Conservation (phyloP, 2,888 invertebrate genomes). For the Nomada flava region DNA sequence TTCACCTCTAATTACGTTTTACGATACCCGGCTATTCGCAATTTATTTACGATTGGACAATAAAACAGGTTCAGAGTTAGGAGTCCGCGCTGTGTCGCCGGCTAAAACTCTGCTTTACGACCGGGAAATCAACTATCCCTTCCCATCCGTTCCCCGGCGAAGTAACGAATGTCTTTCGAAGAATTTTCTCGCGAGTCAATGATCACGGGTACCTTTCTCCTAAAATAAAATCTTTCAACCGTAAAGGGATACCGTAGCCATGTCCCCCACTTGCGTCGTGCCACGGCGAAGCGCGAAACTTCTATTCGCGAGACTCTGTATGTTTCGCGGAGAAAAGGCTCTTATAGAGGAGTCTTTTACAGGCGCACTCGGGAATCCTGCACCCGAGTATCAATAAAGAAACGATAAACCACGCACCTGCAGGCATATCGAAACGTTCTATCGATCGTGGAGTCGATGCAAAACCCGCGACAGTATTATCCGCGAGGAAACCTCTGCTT, state of each 20-base stretch:
- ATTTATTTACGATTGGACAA: background rate
- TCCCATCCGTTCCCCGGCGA: no score
- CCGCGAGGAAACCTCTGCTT: background rate
- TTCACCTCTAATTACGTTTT: constrained; percentile 11
- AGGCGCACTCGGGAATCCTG: background rate
- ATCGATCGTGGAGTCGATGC: constrained; percentile 17
- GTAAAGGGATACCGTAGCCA: background rate
- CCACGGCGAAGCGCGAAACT: background rate
- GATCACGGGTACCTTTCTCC: no score
- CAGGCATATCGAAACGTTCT: background rate
- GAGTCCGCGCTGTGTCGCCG: no score
- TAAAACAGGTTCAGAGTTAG: background rate
- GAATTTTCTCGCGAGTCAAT: no score
- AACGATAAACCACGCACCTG: constrained; percentile 14
- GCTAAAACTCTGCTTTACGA: no score
- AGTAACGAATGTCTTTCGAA: no score
- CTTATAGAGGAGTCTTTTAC: constrained; percentile 18
- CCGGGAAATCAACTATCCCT: no score
- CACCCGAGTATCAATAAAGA: constrained; percentile 15
- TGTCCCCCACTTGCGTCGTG: no score
- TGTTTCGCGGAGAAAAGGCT: constrained; percentile 3
- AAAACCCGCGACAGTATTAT: background rate
- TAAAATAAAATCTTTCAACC: background rate
- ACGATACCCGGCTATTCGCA: background rate
- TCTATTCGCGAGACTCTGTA: background rate